A percentile compares a stretch with the other conserved stretches of the same genome.
phyloP scores from a whole-genome alignment of 1,140 invertebrate genomes.

The Olivierus martensii region DNA sequence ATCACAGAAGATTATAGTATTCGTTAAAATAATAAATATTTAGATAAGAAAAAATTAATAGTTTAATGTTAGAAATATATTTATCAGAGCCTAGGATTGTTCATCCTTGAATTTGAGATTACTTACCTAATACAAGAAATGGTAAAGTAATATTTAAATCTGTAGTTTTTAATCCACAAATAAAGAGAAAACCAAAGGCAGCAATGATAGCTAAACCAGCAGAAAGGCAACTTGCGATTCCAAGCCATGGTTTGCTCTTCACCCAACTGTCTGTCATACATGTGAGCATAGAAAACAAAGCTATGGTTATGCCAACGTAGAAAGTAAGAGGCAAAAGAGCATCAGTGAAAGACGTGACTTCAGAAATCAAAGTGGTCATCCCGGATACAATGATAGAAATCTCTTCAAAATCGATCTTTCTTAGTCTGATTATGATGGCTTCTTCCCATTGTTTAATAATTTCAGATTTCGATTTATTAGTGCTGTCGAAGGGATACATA shows the following conservation, averaged over 20 bases:
- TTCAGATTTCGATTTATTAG: slow-evolving; percentile 56
- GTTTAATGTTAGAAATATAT: no score
- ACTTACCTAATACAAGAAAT: slow-evolving; percentile 85
- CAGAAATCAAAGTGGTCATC: slow-evolving; percentile 68
- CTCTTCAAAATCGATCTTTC: slow-evolving; percentile 58
- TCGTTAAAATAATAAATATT: no score
- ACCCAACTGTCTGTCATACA: slow-evolving; percentile 72
- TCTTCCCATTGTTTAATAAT: slow-evolving; percentile 77
- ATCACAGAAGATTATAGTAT: no score
- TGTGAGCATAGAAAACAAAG: slow-evolving; percentile 47
- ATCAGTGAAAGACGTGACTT: slow-evolving; percentile 72
- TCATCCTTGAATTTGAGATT: no score
- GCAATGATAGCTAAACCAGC: slow-evolving; percentile 74
- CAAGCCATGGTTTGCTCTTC: slow-evolving; percentile 75
- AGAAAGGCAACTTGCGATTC: slow-evolving; percentile 74
- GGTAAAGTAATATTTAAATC: slow-evolving; percentile 89
- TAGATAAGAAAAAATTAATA: no score
- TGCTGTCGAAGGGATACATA: slow-evolving; percentile 60
- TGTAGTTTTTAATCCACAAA: slow-evolving; percentile 79
- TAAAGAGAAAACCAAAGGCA: slow-evolving; percentile 79
- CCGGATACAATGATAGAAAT: slow-evolving; percentile 68
- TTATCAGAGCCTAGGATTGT: no score
- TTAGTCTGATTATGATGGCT: slow-evolving; percentile 56
- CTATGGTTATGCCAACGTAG: slow-evolving; percentile 55
- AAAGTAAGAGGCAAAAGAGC: slow-evolving; percentile 75